These are phyloP conservation scores for Meloidogyne exigua DNA, from an alignment of 1,140 invertebrate species.

Conservation along the genomic window DNA sequence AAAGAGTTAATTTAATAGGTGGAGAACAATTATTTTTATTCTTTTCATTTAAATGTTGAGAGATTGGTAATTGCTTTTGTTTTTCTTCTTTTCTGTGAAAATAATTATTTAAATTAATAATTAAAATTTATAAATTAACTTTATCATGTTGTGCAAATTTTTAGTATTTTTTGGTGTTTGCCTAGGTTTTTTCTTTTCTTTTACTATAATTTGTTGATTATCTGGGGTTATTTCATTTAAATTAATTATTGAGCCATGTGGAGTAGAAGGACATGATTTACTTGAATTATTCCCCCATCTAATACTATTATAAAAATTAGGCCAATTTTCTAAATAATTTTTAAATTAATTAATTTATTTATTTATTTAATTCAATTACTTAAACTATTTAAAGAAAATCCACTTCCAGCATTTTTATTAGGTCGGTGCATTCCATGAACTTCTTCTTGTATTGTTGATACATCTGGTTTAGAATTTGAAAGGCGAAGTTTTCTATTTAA, in stretches of 20 bases:
- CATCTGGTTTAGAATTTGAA: conserved; percentile 57
- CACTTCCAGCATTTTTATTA: conserved; percentile 34
- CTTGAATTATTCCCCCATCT: conserved; percentile 21
- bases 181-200: neutral
- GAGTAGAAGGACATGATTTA: conserved; percentile 62
- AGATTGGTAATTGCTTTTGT: neutral
- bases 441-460: conserved; percentile 13
- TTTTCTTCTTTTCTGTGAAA: neutral
- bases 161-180: conserved; percentile 20
- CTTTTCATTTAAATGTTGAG: neutral
- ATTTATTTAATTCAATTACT: conserved; percentile 35
- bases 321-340: conserved; percentile 48
- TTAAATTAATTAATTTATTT: neutral
- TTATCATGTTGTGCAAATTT: conserved; percentile 22
- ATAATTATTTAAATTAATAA: neutral
- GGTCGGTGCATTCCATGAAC: neutral
- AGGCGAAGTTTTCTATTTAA: conserved; percentile 51
- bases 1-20: neutral
- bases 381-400: conserved; percentile 49
- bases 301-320: conserved; percentile 41
- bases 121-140: neutral
- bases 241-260: conserved; percentile 61
- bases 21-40: neutral
- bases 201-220: neutral
- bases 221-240: conserved; percentile 22